These are phyloP conservation scores for Macrotus californicus DNA, from an alignment of 2,113 vertebrate genomes.

Conservation along the genomic window DNA sequence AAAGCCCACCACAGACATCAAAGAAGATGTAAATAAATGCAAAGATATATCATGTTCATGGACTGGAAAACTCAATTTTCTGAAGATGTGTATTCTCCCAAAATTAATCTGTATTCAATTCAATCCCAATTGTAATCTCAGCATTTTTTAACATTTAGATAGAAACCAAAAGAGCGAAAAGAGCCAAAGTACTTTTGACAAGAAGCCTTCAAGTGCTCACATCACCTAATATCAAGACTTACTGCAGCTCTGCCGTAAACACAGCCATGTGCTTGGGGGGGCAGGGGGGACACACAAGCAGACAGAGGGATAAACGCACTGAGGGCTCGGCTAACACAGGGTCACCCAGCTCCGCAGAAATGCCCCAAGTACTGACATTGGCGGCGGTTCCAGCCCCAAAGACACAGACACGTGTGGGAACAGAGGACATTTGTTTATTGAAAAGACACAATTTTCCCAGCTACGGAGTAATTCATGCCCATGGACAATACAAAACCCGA, in stretches of 20 bases:
- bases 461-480: background rate
- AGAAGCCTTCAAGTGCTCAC: background rate
- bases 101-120: background rate
- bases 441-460: background rate
- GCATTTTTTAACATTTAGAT: background rate
- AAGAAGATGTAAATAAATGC: background rate
- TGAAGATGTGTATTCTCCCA: background rate
- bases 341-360: background rate
- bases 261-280: background rate
- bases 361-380: background rate
- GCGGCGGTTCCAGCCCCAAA: background rate
- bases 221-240: background rate
- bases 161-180: background rate
- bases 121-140: background rate
- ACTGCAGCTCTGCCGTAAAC: background rate
- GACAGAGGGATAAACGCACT: background rate
- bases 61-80: background rate
- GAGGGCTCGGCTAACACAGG: accelerated
- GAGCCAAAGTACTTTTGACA: background rate
- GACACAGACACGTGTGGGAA: background rate
- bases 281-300: background rate
- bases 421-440: background rate
- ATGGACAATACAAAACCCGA: background rate
- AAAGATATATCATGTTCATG: background rate
- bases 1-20: background rate